Evolutionary conservation across 2,797 vertebrate species (phyloP).

Genomic region (Sternotherus odoratus): DNA sequence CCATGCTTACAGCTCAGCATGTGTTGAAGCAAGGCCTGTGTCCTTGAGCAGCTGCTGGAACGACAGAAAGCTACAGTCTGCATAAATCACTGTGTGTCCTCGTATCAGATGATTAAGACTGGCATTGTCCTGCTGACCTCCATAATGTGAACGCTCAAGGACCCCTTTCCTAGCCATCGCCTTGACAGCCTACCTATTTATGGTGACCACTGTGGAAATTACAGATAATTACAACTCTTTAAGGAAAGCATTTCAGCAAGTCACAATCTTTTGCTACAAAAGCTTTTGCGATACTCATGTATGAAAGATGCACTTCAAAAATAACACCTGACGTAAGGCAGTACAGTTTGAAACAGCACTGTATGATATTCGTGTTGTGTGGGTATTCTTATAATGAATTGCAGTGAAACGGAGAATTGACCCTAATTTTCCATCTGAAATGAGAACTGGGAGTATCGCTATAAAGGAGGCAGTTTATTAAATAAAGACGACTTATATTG

Average conservation of each 20-base stretch:
- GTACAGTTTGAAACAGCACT: not conserved
- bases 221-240: not conserved
- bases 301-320: not conserved
- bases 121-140: not conserved
- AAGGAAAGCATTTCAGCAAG: not conserved
- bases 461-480: constrained; percentile 8
- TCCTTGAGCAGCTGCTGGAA: not conserved
- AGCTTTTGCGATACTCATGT: not conserved
- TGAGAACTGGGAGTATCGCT: not conserved
- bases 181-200: not conserved
- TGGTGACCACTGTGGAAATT: not conserved
- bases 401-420: constrained; percentile 33
- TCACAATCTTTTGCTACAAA: not conserved
- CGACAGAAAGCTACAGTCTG: not conserved
- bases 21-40: not conserved
- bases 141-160: not conserved
- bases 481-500: constrained; percentile 10
- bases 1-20: not conserved
- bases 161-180: not conserved
- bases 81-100: not conserved
- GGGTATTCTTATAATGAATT: not conserved
- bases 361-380: not conserved
- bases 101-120: not conserved
- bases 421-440: constrained; percentile 38
- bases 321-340: not conserved